Conservation (phyloP, 2,113 vertebrate genomes). For the Percopsis transmontana region DNA sequence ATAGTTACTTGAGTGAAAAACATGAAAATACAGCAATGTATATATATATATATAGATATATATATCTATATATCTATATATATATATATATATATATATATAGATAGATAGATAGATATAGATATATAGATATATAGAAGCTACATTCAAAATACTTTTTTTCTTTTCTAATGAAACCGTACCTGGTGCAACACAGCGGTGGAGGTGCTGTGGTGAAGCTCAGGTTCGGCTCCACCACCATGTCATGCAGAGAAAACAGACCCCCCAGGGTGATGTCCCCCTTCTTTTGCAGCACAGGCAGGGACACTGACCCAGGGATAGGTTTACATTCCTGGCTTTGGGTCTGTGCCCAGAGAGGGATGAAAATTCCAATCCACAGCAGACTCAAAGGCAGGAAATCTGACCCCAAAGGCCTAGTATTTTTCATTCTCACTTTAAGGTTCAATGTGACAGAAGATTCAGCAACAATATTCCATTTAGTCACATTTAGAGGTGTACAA, state of each 20-base stretch:
- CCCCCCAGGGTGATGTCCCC: constrained; percentile 78
- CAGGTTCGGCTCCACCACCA: constrained; percentile 60
- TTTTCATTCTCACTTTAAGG: constrained; percentile 17
- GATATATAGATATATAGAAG: too few species aligned
- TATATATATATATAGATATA: too few species aligned
- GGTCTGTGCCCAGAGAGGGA: constrained; percentile 19
- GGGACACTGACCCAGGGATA: constrained; percentile 52
- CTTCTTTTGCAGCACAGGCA: constrained; percentile 68
- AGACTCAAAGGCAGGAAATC: constrained; percentile 36
- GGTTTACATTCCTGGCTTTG: constrained; percentile 53
- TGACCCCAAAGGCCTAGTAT: constrained; percentile 6
- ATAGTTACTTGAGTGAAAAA: too few species aligned
- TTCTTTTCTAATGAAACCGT: constrained; percentile 1
- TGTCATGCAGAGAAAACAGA: constrained; percentile 81
- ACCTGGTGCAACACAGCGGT: constrained; percentile 72
- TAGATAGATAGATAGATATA: too few species aligned
- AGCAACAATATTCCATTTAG: background rate
- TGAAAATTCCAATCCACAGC: constrained; percentile 32
- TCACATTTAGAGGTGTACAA: background rate
- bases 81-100: too few species aligned
- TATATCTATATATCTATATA: too few species aligned
- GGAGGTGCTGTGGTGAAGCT: constrained; percentile 65
- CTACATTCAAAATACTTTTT: too few species aligned
- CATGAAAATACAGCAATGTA: too few species aligned
- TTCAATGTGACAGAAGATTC: too few species aligned